Evolutionary conservation across 2,797 vertebrate genomes (phyloP).

Genomic region (Hephaestus fuliginosus): DNA sequence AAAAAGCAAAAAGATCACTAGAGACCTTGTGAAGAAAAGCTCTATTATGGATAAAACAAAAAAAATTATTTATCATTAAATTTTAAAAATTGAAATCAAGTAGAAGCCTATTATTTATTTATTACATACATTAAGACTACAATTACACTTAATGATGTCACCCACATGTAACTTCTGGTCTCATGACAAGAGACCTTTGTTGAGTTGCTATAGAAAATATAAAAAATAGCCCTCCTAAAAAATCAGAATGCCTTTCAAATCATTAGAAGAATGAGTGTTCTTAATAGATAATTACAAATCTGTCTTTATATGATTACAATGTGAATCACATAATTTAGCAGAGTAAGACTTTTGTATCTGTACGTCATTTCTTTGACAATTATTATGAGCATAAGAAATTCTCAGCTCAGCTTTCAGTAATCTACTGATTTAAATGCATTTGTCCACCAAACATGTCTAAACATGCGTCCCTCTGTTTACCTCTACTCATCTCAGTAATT

Average conservation of each 20-base stretch:
- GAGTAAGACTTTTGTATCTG: not conserved
- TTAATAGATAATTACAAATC: not conserved
- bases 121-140: not conserved
- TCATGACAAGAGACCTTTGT: not conserved
- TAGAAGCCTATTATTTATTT: not conserved
- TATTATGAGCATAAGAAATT: not conserved
- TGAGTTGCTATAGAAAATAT: not conserved
- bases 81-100: not conserved
- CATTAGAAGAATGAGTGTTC: not conserved
- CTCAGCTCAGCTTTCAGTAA: not conserved
- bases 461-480: not conserved
- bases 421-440: conserved; percentile 17
- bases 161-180: not conserved
- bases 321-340: not conserved
- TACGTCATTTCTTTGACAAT: not conserved
- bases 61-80: not conserved
- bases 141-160: not conserved
- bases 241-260: not conserved
- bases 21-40: not conserved
- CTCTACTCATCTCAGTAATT: conserved; percentile 35
- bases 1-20: not conserved
- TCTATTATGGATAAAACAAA: not conserved
- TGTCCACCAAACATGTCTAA: not conserved
- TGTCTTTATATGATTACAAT: not conserved
- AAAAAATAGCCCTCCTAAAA: not conserved